Evolutionary conservation across 2,888 invertebrate species (phyloP).

Genomic region (Mesoligia furuncula): DNA sequence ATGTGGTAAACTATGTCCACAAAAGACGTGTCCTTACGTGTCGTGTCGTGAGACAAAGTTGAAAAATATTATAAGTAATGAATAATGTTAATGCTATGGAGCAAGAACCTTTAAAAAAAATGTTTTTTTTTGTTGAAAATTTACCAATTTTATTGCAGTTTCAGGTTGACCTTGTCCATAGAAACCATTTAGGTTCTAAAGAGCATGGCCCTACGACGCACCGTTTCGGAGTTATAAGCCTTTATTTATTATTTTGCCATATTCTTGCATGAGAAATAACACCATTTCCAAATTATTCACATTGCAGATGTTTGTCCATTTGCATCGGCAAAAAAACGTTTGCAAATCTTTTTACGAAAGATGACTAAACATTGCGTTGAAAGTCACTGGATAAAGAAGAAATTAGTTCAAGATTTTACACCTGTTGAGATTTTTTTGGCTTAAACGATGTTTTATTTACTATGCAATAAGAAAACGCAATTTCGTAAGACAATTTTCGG

Average conservation of each 20-base stretch:
- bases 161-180: no score
- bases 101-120: no score
- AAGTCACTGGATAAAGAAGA: neutral
- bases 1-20: no score
- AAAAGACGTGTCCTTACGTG: neutral
- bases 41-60: neutral
- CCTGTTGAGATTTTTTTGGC: neutral
- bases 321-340: slow-evolving; percentile 2
- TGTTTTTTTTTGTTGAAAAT: no score
- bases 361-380: slow-evolving; percentile 18
- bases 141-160: no score
- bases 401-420: slow-evolving; percentile 16
- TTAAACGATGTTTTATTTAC: neutral
- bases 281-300: neutral
- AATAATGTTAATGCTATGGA: no score
- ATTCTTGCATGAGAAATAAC: neutral
- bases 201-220: no score
- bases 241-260: neutral
- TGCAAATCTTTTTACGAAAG: slow-evolving; percentile 24
- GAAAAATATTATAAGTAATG: no score
- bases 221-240: no score
- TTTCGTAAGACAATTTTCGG: no score
- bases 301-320: slow-evolving; percentile 30
- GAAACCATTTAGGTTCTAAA: no score
- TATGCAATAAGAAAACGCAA: neutral